phyloP scores from a whole-genome alignment of 1,140 invertebrate genomes.

The Cyclina sinensis region DNA sequence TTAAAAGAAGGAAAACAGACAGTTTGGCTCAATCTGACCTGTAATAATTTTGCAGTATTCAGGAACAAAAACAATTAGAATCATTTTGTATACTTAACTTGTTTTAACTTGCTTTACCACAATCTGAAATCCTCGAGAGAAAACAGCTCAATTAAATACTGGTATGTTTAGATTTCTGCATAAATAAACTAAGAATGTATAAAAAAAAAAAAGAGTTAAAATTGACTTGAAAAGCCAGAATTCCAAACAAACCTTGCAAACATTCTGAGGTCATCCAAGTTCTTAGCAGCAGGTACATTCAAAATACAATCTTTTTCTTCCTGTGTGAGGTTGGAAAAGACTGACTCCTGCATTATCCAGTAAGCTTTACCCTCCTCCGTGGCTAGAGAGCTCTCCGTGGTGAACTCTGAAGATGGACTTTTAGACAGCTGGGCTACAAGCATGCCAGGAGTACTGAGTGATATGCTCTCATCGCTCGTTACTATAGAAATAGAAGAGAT shows the following conservation, averaged over 20 bases:
- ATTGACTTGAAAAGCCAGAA: too few species aligned
- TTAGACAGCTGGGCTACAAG: constrained; percentile 74
- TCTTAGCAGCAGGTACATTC: constrained; percentile 90
- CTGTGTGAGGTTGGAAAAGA: constrained; percentile 89
- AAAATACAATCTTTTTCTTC: constrained; percentile 91
- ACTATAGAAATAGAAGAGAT: constrained; percentile 60
- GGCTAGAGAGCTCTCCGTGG: constrained; percentile 57
- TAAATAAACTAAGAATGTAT: too few species aligned
- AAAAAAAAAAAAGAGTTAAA: too few species aligned
- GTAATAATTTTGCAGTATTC: too few species aligned
- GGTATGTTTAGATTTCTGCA: too few species aligned
- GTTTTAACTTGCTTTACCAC: too few species aligned
- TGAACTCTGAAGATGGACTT: constrained; percentile 78
- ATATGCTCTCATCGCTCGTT: constrained; percentile 80
- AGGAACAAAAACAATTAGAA: too few species aligned
- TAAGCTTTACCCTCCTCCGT: constrained; percentile 74
- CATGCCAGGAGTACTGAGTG: constrained; percentile 62
- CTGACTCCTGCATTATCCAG: constrained; percentile 82
- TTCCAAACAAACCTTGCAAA: constrained; percentile 87
- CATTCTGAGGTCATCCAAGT: constrained; percentile 93
- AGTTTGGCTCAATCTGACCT: too few species aligned
- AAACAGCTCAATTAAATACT: too few species aligned
- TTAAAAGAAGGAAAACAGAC: too few species aligned
- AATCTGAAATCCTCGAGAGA: too few species aligned
- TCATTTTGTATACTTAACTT: too few species aligned